Conservation (phyloP, 2,888 invertebrate species). For the Hemistola chrysoprasaria region DNA sequence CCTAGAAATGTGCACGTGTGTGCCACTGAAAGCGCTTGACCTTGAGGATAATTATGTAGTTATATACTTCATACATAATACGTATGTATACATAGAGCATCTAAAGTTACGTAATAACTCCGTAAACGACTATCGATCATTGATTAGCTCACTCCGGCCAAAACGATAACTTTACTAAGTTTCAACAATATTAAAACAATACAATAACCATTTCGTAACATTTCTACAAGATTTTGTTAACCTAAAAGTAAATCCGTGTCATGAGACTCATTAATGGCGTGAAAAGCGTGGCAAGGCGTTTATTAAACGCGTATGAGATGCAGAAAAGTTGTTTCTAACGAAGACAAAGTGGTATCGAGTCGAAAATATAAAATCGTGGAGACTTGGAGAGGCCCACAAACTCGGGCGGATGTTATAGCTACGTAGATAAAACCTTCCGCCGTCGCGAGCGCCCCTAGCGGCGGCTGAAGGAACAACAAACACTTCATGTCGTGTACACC, state of each 20-base stretch:
- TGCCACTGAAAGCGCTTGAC: constrained; percentile 58
- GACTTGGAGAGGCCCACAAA: constrained; percentile 70
- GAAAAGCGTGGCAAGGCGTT: constrained; percentile 59
- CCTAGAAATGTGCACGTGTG: constrained; percentile 43
- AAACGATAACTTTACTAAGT: constrained; percentile 54
- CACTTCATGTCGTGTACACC: constrained; percentile 76
- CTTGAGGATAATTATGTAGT: constrained; percentile 61
- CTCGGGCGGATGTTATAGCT: constrained; percentile 79
- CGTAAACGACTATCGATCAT: constrained; percentile 57
- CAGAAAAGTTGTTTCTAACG: constrained; percentile 77
- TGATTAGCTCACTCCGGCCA: constrained; percentile 47
- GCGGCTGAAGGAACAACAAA: constrained; percentile 61
- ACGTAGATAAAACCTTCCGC: constrained; percentile 83
- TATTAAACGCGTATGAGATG: constrained; percentile 50
- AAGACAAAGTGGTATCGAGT: constrained; percentile 65
- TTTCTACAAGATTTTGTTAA: constrained; percentile 50
- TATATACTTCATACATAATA: constrained; percentile 54
- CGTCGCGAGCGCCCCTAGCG: constrained; percentile 72
- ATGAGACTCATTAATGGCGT: constrained; percentile 36
- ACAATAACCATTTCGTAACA: constrained; percentile 35
- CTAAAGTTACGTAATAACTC: constrained; percentile 60
- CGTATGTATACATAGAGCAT: constrained; percentile 26
- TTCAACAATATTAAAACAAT: constrained; percentile 39
- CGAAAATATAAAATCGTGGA: constrained; percentile 68
- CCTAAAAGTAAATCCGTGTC: constrained; percentile 53